Evolutionary conservation across 92 coral and sea anemone genomes (phyloP).

Genomic region (Isaurus tuberculatus): DNA sequence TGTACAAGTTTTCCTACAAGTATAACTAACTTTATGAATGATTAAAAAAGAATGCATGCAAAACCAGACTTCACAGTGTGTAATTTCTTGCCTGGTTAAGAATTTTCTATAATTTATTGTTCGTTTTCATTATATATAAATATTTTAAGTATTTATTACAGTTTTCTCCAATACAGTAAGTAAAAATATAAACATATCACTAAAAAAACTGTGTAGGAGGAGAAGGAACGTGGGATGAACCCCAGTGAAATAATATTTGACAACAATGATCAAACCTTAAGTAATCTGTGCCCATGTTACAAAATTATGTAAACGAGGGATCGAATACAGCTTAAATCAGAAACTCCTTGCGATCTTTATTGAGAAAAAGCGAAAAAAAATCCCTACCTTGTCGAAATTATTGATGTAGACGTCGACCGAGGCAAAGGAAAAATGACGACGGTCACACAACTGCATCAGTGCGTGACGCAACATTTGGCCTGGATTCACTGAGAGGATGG

Average conservation of each 20-base stretch:
- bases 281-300: background rate
- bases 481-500: slow-evolving; percentile 81
- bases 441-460: slow-evolving; percentile 83
- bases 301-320: background rate
- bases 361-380: background rate
- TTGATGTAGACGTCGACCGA: slow-evolving; percentile 83
- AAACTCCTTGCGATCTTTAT: background rate
- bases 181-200: too few species aligned
- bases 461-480: slow-evolving; percentile 91
- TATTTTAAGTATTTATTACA: background rate
- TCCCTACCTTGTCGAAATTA: slow-evolving; percentile 73
- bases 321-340: background rate
- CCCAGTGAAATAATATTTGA: too few species aligned
- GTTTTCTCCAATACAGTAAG: too few species aligned
- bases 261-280: too few species aligned
- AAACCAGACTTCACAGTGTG: background rate
- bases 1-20: background rate
- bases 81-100: background rate
- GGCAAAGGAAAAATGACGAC: slow-evolving; percentile 84
- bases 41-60: background rate
- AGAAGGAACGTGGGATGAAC: too few species aligned
- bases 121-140: background rate
- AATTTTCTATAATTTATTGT: background rate
- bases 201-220: too few species aligned
- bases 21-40: background rate